Conservation (phyloP, 2,888 invertebrate genomes). For the Ethmia dodecea region DNA sequence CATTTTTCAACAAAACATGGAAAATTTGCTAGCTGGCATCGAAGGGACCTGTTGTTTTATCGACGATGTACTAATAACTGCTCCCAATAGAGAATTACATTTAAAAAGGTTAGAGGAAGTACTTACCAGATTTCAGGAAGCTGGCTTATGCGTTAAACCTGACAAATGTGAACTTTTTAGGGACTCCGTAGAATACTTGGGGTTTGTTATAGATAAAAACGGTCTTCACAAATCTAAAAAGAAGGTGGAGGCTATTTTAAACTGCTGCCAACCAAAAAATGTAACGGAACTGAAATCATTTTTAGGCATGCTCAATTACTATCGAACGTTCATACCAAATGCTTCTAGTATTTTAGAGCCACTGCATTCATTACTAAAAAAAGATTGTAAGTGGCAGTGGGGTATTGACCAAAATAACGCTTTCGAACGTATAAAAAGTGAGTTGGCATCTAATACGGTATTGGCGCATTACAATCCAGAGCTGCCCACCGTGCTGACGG, state of each 20-base stretch:
- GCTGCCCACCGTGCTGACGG: neutral
- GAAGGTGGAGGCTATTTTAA: neutral
- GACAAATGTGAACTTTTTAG: neutral
- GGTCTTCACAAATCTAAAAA: neutral
- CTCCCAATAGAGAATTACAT: neutral
- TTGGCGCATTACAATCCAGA: slow-evolving; percentile 1
- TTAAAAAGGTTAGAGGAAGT: neutral
- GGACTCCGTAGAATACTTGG: neutral
- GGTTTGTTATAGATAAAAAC: neutral
- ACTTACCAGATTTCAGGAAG: neutral
- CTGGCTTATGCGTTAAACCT: neutral
- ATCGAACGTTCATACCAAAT: neutral
- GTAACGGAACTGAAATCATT: neutral
- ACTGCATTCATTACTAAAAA: neutral
- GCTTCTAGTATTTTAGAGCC: neutral
- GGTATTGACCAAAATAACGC: neutral
- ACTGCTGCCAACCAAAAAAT: neutral
- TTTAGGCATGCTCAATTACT: neutral
- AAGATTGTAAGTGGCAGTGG: neutral
- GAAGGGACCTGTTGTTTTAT: too few relatives aligned
- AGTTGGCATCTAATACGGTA: neutral
- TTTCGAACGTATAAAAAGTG: neutral
- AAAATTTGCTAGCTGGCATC: too few relatives aligned
- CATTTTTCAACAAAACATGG: too few relatives aligned
- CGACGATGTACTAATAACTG: slow-evolving; percentile 1